These are phyloP conservation scores for Kryptolebias marmoratus DNA, from an alignment of 2,113 vertebrate genomes.

Conservation along the genomic window DNA sequence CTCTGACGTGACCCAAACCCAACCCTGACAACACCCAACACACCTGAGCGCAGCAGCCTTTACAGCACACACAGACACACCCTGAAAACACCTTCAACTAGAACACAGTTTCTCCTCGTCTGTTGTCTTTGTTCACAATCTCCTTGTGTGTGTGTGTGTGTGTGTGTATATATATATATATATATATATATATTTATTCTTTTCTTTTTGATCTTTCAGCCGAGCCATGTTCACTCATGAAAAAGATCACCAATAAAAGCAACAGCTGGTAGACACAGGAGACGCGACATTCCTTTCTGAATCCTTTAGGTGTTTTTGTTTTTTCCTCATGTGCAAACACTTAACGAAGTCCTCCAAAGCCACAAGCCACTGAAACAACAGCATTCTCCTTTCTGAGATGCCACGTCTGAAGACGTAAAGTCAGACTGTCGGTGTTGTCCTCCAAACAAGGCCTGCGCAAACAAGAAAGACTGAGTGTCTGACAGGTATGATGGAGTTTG, in stretches of 20 bases:
- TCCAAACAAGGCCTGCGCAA: conserved; percentile 15
- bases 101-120: neutral
- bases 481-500: neutral
- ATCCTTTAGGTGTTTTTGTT: conserved; percentile 17
- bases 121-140: neutral
- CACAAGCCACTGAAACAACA: conserved; percentile 42
- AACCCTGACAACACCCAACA: conserved; percentile 49
- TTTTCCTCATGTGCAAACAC: conserved; percentile 21
- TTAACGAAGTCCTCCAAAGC: conserved; percentile 28
- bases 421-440: conserved; percentile 4
- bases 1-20: conserved; percentile 19
- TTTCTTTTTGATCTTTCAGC: neutral
- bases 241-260: no score
- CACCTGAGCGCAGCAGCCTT: conserved; percentile 36
- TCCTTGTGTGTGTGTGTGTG: neutral
- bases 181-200: neutral
- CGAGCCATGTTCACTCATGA: no score
- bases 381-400: conserved; percentile 9
- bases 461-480: conserved; percentile 2
- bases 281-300: conserved; percentile 7
- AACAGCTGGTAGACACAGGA: neutral
- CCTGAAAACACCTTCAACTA: conserved; percentile 5
- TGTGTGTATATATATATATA: neutral
- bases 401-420: neutral
- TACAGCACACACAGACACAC: conserved; percentile 16